phyloP scores from a whole-genome alignment of 2,888 invertebrate species.

The Rosalia funebris region DNA sequence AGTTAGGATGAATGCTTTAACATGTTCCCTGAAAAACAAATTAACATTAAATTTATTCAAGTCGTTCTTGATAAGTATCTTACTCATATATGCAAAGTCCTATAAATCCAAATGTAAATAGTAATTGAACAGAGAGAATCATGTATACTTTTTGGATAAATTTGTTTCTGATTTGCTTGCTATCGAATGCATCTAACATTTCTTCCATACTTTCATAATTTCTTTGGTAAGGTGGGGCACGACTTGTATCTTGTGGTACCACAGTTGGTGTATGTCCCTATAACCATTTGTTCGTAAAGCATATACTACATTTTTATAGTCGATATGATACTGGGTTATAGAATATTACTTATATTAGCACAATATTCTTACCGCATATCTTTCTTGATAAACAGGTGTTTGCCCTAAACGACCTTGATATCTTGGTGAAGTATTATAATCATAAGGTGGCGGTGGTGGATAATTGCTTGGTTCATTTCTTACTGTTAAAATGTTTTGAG shows the following conservation, averaged over 20 bases:
- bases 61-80: slow-evolving; percentile 6
- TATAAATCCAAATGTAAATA: slow-evolving; percentile 65
- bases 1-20: not conserved
- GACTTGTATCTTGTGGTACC: not conserved
- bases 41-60: not conserved
- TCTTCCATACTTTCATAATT: not conserved
- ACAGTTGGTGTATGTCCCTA: not conserved
- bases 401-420: not conserved
- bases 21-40: slow-evolving; percentile 14
- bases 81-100: slow-evolving; percentile 32
- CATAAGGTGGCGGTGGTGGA: slow-evolving; percentile 7
- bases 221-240: not conserved
- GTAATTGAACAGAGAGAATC: slow-evolving; percentile 66
- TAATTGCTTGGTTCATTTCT: not conserved
- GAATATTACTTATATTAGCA: too few species aligned
- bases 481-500: not conserved
- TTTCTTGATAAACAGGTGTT: slow-evolving; percentile 9
- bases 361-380: slow-evolving; percentile 5
- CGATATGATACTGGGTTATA: too few species aligned
- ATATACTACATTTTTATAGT: too few species aligned
- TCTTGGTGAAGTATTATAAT: not conserved
- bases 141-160: slow-evolving; percentile 68
- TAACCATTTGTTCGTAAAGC: too few species aligned
- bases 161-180: slow-evolving; percentile 32
- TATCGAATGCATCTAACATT: slow-evolving; percentile 5